Conservation (phyloP, 2,797 vertebrate genomes). For the Heteromormyrus szaboi region DNA sequence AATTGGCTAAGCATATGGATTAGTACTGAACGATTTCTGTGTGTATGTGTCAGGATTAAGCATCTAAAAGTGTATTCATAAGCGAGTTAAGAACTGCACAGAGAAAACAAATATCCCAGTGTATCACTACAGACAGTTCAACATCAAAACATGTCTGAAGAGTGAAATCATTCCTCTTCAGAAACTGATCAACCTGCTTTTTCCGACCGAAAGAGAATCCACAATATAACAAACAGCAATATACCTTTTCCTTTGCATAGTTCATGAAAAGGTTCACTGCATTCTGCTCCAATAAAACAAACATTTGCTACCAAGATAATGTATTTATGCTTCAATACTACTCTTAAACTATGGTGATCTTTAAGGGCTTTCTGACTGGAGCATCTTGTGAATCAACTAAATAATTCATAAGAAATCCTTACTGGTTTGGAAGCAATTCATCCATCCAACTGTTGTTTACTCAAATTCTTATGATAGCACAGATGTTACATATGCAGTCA, state of each 20-base stretch:
- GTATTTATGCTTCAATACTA: background rate
- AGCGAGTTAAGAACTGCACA: background rate
- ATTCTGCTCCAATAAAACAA: background rate
- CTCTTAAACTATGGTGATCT: background rate
- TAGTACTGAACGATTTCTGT: background rate
- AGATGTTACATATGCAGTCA: background rate
- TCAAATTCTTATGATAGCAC: conserved; percentile 5
- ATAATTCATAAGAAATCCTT: background rate
- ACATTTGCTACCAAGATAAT: background rate
- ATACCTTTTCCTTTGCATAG: background rate
- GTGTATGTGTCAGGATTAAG: background rate
- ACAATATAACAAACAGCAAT: background rate
- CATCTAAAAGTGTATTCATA: background rate
- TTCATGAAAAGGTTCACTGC: background rate
- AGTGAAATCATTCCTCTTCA: background rate
- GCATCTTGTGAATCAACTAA: background rate
- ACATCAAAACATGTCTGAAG: background rate
- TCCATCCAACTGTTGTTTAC: conserved; percentile 13
- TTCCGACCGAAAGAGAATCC: background rate
- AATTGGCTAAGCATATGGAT: background rate
- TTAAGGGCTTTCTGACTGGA: background rate
- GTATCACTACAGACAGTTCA: background rate
- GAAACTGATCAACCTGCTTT: background rate
- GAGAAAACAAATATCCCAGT: background rate
- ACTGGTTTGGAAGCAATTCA: conserved; percentile 4